Evolutionary conservation across 2,888 invertebrate genomes (phyloP).

Genomic region (Spicauda simplicius): DNA sequence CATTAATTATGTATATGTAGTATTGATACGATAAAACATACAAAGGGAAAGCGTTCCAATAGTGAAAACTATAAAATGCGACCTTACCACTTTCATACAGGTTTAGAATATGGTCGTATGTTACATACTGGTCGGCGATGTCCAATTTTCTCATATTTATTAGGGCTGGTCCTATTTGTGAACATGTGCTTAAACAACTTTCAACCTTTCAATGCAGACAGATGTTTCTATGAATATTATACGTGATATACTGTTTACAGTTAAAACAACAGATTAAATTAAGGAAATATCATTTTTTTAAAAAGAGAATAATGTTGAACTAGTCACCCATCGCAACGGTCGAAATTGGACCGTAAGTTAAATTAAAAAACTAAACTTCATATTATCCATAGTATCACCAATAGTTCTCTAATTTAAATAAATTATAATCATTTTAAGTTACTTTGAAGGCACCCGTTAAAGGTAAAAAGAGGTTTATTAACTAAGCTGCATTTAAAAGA

Average conservation of each 20-base stretch:
- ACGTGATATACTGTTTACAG: not conserved
- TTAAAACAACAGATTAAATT: too few species aligned
- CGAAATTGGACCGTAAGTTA: too few species aligned
- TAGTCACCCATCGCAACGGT: too few species aligned
- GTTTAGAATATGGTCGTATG: constrained; percentile 54
- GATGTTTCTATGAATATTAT: not conserved
- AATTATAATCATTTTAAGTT: too few species aligned
- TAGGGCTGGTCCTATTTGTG: constrained; percentile 30
- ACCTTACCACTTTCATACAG: constrained; percentile 68
- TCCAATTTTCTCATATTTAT: constrained; percentile 46
- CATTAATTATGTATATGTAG: constrained; percentile 1
- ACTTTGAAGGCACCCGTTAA: too few species aligned
- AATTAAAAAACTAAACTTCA: too few species aligned
- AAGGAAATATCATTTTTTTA: too few species aligned
- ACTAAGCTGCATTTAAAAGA: too few species aligned
- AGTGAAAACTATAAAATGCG: constrained; percentile 71
- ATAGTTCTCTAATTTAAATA: too few species aligned
- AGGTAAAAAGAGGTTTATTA: too few species aligned
- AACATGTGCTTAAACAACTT: constrained; percentile 38
- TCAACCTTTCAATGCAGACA: constrained; percentile 13
- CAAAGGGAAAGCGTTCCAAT: constrained; percentile 63
- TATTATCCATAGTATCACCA: too few species aligned
- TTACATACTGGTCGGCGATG: constrained; percentile 60
- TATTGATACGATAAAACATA: constrained; percentile 29
- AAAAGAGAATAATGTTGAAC: too few species aligned